These are phyloP conservation scores for Synanceia verrucosa DNA, from an alignment of 2,797 vertebrate species.

Conservation along the genomic window DNA sequence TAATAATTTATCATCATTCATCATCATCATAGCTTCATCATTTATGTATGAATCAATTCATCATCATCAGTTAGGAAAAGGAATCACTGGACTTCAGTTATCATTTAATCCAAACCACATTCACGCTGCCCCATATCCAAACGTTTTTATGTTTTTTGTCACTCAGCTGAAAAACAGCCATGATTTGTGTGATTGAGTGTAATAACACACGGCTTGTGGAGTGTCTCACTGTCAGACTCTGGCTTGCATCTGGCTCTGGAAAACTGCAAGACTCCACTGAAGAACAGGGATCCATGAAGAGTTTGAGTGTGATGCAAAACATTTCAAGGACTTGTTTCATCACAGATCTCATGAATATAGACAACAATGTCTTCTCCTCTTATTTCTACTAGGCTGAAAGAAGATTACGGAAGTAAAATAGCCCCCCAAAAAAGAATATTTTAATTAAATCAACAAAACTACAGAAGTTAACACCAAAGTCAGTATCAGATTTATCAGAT, in stretches of 20 bases:
- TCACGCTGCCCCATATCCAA: not conserved
- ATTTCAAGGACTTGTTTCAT: slow-evolving; percentile 41
- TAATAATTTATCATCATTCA: no score
- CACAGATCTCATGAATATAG: slow-evolving; percentile 54
- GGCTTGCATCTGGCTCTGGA: slow-evolving; percentile 13
- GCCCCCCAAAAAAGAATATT: no score
- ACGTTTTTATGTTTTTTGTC: not conserved
- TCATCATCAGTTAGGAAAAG: not conserved
- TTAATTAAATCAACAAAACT: no score
- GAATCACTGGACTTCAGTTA: not conserved
- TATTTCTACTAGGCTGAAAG: no score
- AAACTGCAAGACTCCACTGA: not conserved
- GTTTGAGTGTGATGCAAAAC: slow-evolving; percentile 26
- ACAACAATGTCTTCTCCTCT: slow-evolving; percentile 36
- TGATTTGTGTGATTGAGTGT: slow-evolving; percentile 16
- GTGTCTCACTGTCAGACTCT: slow-evolving; percentile 7
- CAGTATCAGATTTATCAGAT: no score
- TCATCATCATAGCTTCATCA: no score
- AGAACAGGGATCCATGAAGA: slow-evolving; percentile 15
- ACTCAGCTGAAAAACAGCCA: not conserved
- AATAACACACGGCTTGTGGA: slow-evolving; percentile 15
- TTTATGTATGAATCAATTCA: not conserved
- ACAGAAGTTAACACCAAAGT: no score
- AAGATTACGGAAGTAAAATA: no score
- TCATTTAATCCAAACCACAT: not conserved